Conservation (phyloP, 30 jellyfish, hydroid and myxozoan species). For the Hydractinia symbiolongicarpus region DNA sequence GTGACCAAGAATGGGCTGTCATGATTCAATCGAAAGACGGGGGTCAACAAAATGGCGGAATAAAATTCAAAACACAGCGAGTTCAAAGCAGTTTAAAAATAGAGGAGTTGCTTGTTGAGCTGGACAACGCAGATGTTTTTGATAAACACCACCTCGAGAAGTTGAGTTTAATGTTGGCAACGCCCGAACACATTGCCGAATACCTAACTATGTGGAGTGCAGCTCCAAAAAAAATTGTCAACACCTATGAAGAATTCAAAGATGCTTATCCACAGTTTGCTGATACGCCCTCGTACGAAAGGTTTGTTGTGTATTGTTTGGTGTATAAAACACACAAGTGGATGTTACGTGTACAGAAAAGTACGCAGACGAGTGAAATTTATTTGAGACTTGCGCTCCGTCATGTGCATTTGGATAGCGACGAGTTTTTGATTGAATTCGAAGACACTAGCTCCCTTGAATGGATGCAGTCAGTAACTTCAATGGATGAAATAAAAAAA, state of each 20-base stretch:
- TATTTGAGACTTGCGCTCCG: slow-evolving; percentile 10
- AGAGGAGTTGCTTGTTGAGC: background rate
- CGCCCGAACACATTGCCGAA: slow-evolving; percentile 12
- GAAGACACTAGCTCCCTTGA: background rate
- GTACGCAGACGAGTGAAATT: background rate
- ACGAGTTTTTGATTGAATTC: slow-evolving; percentile 22
- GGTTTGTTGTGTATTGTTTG: slow-evolving; percentile 18
- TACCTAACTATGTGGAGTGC: background rate
- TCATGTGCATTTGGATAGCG: slow-evolving; percentile 4
- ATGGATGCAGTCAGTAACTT: slow-evolving; percentile 7
- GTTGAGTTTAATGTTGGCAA: background rate
- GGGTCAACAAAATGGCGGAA: background rate
- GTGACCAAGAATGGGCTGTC: slow-evolving; percentile 39
- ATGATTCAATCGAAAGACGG: slow-evolving; percentile 18
- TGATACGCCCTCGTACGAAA: slow-evolving; percentile 12
- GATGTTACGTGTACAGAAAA: slow-evolving; percentile 6
- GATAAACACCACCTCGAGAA: background rate
- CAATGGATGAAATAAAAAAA: background rate
- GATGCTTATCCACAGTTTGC: background rate
- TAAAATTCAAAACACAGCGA: background rate
- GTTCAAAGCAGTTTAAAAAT: no score
- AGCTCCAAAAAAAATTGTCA: slow-evolving; percentile 15
- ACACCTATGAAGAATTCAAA: slow-evolving; percentile 17
- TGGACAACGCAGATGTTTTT: slow-evolving; percentile 7
- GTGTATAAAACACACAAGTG: slow-evolving; percentile 28